Evolutionary conservation across 2,797 vertebrate species (phyloP).

Genomic region (Scolopax bukidnonensis): DNA sequence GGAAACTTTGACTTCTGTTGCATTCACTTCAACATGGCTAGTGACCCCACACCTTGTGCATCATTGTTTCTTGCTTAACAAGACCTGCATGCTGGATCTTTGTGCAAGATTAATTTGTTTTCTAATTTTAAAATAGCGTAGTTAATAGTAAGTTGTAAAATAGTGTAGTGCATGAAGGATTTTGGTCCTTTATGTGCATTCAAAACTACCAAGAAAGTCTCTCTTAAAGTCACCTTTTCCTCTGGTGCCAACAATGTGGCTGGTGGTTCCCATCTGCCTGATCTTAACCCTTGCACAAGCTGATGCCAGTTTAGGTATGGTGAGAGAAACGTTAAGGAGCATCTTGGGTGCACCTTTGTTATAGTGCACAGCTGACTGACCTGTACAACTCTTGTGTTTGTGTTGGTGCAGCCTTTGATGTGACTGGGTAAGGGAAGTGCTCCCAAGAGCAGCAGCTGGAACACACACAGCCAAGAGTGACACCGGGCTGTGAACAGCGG

Average conservation of each 20-base stretch:
- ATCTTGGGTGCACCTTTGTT: background rate
- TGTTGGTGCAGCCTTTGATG: constrained; percentile 73
- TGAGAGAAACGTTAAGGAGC: background rate
- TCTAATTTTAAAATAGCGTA: background rate
- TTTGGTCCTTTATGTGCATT: background rate
- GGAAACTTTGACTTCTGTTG: background rate
- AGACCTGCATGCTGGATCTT: background rate
- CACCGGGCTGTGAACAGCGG: constrained; percentile 50
- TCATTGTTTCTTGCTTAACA: background rate
- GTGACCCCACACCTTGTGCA: background rate
- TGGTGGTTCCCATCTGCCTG: background rate
- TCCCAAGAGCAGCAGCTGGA: constrained; percentile 60
- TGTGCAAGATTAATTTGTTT: background rate
- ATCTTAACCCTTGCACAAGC: background rate
- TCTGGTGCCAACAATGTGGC: background rate
- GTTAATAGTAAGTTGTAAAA: background rate
- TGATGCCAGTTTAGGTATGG: background rate
- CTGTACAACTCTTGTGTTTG: background rate
- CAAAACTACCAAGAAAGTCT: background rate
- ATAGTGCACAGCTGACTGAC: background rate
- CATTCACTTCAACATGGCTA: background rate
- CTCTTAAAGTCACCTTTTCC: background rate
- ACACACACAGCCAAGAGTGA: constrained; percentile 70
- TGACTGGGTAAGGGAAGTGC: constrained; percentile 28
- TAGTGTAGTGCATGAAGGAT: background rate